Percentiles rank a stretch among this genome's conserved stretches.
Evolutionary conservation across 1,140 invertebrate genomes (phyloP).

Genomic region (Drosophila albomicans): DNA sequence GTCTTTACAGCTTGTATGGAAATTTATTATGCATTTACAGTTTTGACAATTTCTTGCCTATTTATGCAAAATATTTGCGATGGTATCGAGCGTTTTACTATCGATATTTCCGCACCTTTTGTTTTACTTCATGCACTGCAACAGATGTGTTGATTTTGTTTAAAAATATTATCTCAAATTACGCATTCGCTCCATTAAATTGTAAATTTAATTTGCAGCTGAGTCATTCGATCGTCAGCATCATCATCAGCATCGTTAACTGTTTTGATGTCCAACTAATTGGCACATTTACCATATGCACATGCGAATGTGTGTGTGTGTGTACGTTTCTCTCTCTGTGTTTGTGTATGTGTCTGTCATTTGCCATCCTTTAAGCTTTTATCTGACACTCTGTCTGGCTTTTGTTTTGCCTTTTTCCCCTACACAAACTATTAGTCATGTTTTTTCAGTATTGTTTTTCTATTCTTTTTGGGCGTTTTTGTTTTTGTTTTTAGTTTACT

Average conservation of each 20-base stretch:
- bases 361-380: conserved; percentile 71
- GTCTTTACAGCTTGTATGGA: no score
- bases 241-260: conserved; percentile 34
- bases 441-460: conserved; percentile 45
- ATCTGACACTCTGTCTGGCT: conserved; percentile 74
- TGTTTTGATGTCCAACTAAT: conserved; percentile 65
- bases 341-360: conserved; percentile 22
- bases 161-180: conserved; percentile 18
- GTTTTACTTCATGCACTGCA: not conserved
- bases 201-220: conserved; percentile 31
- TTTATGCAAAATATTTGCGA: not conserved
- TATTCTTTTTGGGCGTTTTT: conserved; percentile 21
- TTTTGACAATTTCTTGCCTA: not conserved
- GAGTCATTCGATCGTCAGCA: conserved; percentile 54
- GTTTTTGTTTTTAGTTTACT: conserved; percentile 48
- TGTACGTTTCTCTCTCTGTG: not conserved
- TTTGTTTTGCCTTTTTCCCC: conserved; percentile 66
- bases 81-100: not conserved
- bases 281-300: conserved; percentile 67
- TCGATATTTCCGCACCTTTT: not conserved
- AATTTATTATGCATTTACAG: not conserved
- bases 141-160: not conserved
- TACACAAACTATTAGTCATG: conserved; percentile 77
- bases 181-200: conserved; percentile 39
- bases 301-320: not conserved